Evolutionary conservation across 2,113 vertebrate genomes (phyloP), one percentile per base, ranked within the genome.

Genomic region (Strix aluco): DNA sequence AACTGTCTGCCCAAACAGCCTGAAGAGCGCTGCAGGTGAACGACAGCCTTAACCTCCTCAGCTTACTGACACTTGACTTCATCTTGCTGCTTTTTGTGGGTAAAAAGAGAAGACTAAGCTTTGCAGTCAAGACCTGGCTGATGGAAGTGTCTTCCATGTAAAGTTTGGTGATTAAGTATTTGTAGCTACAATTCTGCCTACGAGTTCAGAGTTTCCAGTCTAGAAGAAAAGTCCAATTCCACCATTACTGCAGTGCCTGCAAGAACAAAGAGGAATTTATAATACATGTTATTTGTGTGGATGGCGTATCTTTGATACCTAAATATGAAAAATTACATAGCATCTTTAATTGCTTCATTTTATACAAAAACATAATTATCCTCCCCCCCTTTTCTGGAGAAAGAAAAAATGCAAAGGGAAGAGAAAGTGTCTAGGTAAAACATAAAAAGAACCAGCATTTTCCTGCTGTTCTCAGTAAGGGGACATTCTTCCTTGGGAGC

Each of bases 341-440:
- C 18, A 79, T 5, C 57, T 91, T 74, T 44, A 66, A 54, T 38
- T n/a, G 17, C 13, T 52, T 81, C 1, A 36, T 46, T 87, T 44
- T 36, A 42, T 8, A 36, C 5, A 23, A 52, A 71, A 32, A 32
- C 17, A 3, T 15, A 71, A 44, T 34, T 47, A 13, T 25, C 7
- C 9, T 5, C 30, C 4, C 2, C 5, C 8, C 1, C 0, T 29
- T 18, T 89, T 51, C 34, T 55, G 36, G 1, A 57, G 12, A 55
- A 79, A 8, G 30, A 30, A 4, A 55, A 83, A 88, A 61, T 4
- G 11, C 27, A 78, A 65, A 34, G 34, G 32, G 27, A 81, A 75
- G 15, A 72, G 9, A 15, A 65, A 81, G n/a, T 55, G 62, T 66
- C 44, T 11, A 51, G 25, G 12, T 16, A 81, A 83, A 70, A 67